Conservation (phyloP, 2,113 vertebrate genomes). For the Tympanuchus pallidicinctus region DNA sequence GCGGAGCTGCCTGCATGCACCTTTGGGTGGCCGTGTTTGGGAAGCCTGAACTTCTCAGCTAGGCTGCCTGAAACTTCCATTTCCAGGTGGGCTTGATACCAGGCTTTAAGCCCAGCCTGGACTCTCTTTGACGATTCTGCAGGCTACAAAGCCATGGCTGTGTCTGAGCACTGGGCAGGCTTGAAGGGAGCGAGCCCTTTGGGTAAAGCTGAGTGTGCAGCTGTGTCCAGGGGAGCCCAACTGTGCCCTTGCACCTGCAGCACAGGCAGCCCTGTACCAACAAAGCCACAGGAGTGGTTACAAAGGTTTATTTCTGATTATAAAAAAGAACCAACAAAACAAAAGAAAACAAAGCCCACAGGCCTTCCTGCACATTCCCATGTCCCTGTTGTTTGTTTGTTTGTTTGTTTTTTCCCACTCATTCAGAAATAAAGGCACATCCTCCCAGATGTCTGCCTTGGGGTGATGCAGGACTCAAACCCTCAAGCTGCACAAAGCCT, state of each 20-base stretch:
- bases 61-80: neutral
- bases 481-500: neutral
- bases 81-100: neutral
- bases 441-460: neutral
- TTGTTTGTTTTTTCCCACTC: neutral
- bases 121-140: neutral
- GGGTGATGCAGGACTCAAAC: neutral
- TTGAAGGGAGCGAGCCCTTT: neutral
- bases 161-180: neutral
- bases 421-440: neutral
- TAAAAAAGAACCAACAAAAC: neutral
- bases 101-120: neutral
- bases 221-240: accelerated
- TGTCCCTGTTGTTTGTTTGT: neutral
- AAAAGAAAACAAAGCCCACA: neutral
- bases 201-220: neutral
- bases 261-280: neutral
- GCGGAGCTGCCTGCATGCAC: accelerated
- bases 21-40: neutral
- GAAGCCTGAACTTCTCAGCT: neutral
- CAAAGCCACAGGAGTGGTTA: conserved; percentile 13
- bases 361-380: neutral
- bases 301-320: conserved; percentile 57
- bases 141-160: accelerated
- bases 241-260: accelerated